Base-by-base conservation (phyloP, 2,797 vertebrate species). In the Thripadectes ignobilis region DNA sequence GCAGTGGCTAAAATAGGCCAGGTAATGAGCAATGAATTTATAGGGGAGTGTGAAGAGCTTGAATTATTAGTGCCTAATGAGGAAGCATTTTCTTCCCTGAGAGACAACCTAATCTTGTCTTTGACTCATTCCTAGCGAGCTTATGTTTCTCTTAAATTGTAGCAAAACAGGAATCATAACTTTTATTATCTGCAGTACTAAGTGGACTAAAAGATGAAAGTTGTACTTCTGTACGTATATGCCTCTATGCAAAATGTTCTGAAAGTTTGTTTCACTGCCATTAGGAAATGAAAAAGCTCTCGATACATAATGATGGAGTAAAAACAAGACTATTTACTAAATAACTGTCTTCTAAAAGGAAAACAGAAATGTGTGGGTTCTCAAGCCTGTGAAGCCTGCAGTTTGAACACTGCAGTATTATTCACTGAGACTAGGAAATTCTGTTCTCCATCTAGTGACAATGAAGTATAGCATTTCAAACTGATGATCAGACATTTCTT, bases 41-140 rank as follows among this genome's bases (percentile, higher is more conserved):
- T 0, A 3, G 48, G 24, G 23, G 43, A 23, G 17, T 65, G 49
- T 58, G 52, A 88, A 93, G 65, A 77, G 43, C 54, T 83, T 88
- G 67, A 92, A 85, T 95, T 86, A 73, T 41, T 81, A 81, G 45
- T 57, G 55, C 48, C 32, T 93, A 94, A 92, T 61, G 61, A 94
- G n/a, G n/a, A 89, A 85, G 55, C 27, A 83, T 61, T 94, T 97
- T 93, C 66, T 85, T 94, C 52, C 62, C 36, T n/a, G 39, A 79
- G 54, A 80, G 8, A 54, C 16, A 84, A 61, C 15, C 46, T 81
- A 57, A 84, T 54, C n/a, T 74, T 66, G 46, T 68, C 38, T 74
- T 84, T 71, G 39, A 52, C 23, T 81, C 39, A 18, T 41, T 88
- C 51, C 29, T 57, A 57, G 36, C 34, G 32, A 85, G 38, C 38